Base-by-base conservation (phyloP, 2,888 invertebrate genomes). In the Ochropleura leucogaster region DNA sequence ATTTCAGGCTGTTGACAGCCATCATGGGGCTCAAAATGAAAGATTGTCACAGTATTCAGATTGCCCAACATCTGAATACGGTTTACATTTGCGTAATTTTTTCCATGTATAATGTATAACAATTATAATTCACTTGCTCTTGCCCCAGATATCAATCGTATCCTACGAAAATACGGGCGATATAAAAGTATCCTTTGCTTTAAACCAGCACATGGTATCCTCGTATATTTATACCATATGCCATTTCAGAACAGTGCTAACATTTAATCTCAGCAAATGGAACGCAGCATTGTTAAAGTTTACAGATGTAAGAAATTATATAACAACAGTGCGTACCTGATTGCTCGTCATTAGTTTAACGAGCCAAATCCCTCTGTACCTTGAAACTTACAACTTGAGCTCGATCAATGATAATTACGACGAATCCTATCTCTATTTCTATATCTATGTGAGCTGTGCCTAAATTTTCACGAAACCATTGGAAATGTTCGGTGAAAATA, bases 311-410 rank as follows among this genome's bases (percentile, higher is more conserved):
- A 40, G 46, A 51, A 51, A 66, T 60, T 79, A 55, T 49, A 42
- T 64, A 77, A 69, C 46, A 51, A 59, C n/a, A 64, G 42, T 51
- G 12, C 57, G n/a, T 75, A 53, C 49, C 60, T 69, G 47, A 75
- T 69, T 57, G 51, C 18, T 51, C 40, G 14, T 60, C 57, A 81
- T 81, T 69, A 81, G 51, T 62, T 46, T 53, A 66, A 75, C 57
- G 55, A 66, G n/a, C 30, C 12, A 49, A 72, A 65, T 59, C 44
- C n/a, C 20, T 42, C 46, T 12, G 55, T 46, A 55, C 42, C 7
- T 47, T 16, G 60, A 72, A 59, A 64, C 57, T 64, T 59, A 20
- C 47, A 57, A 69, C 20, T 62, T 66, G 40, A 47, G 14, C 47
- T 49, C 20, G 49, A 65, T 80, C 44, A 4, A 20, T 68, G 18